phyloP scores from a whole-genome alignment of 2,797 vertebrate genomes.

The Schizothorax lantsangensis region DNA sequence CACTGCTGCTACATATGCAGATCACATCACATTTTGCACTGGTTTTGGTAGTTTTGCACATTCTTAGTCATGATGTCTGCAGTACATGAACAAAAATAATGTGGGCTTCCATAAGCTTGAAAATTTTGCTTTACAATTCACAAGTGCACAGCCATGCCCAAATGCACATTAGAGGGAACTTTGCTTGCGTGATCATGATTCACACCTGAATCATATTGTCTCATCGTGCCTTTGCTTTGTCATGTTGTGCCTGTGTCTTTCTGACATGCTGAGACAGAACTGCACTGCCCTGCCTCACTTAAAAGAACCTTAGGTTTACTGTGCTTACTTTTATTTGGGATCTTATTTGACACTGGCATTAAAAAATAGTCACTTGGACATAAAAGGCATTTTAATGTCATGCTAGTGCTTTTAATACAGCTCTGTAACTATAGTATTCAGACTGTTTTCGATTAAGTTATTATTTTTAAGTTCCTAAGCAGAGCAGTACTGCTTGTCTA shows the following conservation, averaged over 20 bases:
- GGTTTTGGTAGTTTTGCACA: not conserved
- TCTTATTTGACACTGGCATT: not conserved
- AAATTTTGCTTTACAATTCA: not conserved
- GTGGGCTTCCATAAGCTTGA: not conserved
- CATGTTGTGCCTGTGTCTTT: slow-evolving; percentile 13
- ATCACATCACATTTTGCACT: not conserved
- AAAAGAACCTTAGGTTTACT: not conserved
- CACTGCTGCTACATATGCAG: not conserved
- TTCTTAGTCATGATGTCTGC: not conserved
- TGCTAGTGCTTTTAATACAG: not conserved
- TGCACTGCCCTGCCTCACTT: not conserved
- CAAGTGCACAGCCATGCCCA: not conserved
- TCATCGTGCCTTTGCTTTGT: not conserved
- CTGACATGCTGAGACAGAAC: not conserved
- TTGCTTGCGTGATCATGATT: not conserved
- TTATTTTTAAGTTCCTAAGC: slow-evolving; percentile 13
- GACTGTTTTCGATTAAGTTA: not conserved
- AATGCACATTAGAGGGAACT: slow-evolving; percentile 6
- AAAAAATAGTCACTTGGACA: not conserved
- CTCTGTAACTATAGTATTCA: not conserved
- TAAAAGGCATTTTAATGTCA: not conserved
- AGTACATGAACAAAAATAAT: not conserved
- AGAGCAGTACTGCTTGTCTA: slow-evolving; percentile 21
- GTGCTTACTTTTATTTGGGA: not conserved
- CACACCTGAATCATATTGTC: not conserved